Base-by-base conservation (phyloP, 1,140 invertebrate genomes). In the Lepidurus packardi region DNA sequence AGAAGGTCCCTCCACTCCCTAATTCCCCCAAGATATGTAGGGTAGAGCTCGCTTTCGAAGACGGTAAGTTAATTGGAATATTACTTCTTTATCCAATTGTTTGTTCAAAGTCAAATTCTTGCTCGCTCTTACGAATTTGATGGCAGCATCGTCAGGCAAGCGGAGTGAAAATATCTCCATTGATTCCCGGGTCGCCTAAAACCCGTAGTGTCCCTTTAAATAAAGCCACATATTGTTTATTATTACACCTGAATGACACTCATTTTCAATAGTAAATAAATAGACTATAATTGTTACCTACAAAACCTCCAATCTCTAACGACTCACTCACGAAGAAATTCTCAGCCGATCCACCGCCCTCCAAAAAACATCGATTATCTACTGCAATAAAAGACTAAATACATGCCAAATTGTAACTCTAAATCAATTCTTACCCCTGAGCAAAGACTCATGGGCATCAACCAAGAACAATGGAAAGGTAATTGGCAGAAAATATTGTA, bases 291-390 rank as follows among this genome's bases (percentile, higher is more conserved):
- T 8, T 73, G 82, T 85, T 84, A 85, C 92, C 93, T 75, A 95
- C 90, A 47, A 90, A 88, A 78, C 91, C 90, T 78, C 93, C 93
- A 44, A 96, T 90, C 11, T 90, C 87, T 21, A 91, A 85, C 84
- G 94, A 92, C 87, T 96, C 94, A 83, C 90, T 91, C 79, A 96
- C 93, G 83, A 95, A 93, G 82, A 96, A 94, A 84, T 92, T 94
- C 84, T 94, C 93, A 4, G 94, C 93, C 0, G 94, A 94, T 42
- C 92, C 93, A 42, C 94, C 94, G 81, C 92, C 94, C 85, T 94
- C 92, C 82, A 97, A 85, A 84, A 93, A 96, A 84, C 94, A 97
- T 83, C 94, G 88, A 82, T 92, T 92, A 86, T 95, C 93, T 82
- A 76, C 24, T 78, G 80, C 74, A 74, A 34, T 73, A 79, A 78